Evolutionary conservation across 2,113 vertebrate genomes (phyloP).

Genomic region (Calyptommatus sinebrachiatus): DNA sequence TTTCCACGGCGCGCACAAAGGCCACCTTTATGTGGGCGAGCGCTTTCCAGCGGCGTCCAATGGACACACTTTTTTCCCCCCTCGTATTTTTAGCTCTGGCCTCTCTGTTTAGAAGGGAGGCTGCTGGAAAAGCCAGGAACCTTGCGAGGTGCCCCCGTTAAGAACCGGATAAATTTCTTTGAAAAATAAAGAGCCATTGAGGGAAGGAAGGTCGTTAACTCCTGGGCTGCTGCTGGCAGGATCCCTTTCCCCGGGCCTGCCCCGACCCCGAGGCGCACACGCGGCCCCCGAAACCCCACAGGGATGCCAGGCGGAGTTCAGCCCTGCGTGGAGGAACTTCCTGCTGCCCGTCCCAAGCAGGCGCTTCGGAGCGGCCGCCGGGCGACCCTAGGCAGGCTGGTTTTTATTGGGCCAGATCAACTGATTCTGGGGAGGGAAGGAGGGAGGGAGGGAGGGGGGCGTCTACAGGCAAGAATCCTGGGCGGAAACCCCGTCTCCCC

Average conservation of each 20-base stretch:
- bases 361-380: too few relatives aligned
- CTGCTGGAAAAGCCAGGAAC: slow-evolving; percentile 78
- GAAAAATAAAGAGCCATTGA: slow-evolving; percentile 81
- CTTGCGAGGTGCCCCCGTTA: slow-evolving; percentile 78
- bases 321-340: too few relatives aligned
- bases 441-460: not conserved
- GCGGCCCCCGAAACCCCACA: too few relatives aligned
- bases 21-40: slow-evolving; percentile 91
- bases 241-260: too few relatives aligned
- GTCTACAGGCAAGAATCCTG: not conserved
- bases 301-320: too few relatives aligned
- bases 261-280: too few relatives aligned
- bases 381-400: too few relatives aligned
- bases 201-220: slow-evolving; percentile 69
- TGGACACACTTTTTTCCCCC: slow-evolving; percentile 82
- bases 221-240: slow-evolving; percentile 47
- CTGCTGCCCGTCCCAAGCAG: too few relatives aligned
- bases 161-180: slow-evolving; percentile 86
- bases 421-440: not conserved
- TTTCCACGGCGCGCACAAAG: slow-evolving; percentile 96
- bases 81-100: slow-evolving; percentile 89
- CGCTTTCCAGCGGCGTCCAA: slow-evolving; percentile 85
- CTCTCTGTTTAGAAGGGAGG: slow-evolving; percentile 80
- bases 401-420: not conserved
- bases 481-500: not conserved